A percentile compares a stretch with the other conserved stretches of the same genome.
phyloP scores from a whole-genome alignment of 2,888 invertebrate species.

The Drosophila diplacantha region DNA sequence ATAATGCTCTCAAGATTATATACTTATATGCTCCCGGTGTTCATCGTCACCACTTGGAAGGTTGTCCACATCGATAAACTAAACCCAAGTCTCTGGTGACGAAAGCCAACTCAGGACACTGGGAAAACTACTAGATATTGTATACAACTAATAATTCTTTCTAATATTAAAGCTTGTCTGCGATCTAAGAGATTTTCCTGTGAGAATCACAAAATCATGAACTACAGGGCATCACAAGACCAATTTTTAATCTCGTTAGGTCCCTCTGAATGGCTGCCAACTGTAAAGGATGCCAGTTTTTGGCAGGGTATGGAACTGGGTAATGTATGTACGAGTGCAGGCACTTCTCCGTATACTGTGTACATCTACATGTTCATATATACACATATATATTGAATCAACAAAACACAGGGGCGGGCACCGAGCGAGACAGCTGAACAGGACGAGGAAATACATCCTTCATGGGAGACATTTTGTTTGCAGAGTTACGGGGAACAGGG shows the following conservation, averaged over 20 bases:
- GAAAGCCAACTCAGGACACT: not conserved
- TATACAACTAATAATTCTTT: not conserved
- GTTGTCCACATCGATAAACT: too few relatives aligned
- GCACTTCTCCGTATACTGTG: constrained; percentile 15
- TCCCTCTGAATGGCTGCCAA: constrained; percentile 7
- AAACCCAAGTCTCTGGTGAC: not conserved
- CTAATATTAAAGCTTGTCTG: not conserved
- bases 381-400: constrained; percentile 31
- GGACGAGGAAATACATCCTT: constrained; percentile 44
- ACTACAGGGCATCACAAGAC: not conserved
- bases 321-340: constrained; percentile 23
- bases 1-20: too few relatives aligned
- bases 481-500: constrained; percentile 7
- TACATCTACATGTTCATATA: constrained; percentile 1
- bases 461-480: constrained; percentile 55
- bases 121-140: too few relatives aligned
- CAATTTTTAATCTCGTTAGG: constrained; percentile 1
- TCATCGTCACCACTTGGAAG: too few relatives aligned
- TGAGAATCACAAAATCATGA: not conserved
- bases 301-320: constrained; percentile 20
- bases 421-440: constrained; percentile 11
- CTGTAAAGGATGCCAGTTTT: not conserved
- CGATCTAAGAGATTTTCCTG: not conserved
- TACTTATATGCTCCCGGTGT: too few relatives aligned
- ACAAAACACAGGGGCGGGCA: constrained; percentile 21